A percentile compares a stretch with the other conserved stretches of the same genome.
phyloP scores from a whole-genome alignment of 2,797 vertebrate genomes.

The Thalassophryne amazonica region DNA sequence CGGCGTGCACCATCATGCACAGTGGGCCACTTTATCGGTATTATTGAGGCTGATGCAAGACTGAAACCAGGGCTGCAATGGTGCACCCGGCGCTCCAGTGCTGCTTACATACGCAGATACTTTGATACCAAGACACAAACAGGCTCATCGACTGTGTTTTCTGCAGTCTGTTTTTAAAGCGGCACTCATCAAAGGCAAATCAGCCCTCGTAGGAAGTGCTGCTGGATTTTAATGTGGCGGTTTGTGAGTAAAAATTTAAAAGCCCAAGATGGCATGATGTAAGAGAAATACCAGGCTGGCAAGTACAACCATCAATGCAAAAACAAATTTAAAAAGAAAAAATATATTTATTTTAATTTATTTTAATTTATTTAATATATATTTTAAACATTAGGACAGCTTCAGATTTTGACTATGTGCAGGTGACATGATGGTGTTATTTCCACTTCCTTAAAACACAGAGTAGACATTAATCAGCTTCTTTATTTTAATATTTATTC shows the following conservation, averaged over 20 bases:
- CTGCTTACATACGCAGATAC: conserved; percentile 23
- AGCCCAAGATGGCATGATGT: conserved; percentile 10
- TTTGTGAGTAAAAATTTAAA: not conserved
- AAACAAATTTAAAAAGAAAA: no score
- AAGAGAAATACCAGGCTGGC: not conserved
- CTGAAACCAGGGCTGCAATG: conserved; percentile 63
- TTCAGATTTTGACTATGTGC: no score
- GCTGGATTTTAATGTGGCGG: conserved; percentile 30
- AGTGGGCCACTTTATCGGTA: no score
- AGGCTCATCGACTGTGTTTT: conserved; percentile 9
- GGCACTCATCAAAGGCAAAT: conserved; percentile 32
- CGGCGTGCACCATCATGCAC: no score
- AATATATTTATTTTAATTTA: no score
- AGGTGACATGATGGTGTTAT: no score
- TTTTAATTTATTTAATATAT: no score
- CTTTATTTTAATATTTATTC: no score
- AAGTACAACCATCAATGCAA: not conserved
- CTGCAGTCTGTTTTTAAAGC: not conserved
- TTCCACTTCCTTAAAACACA: no score
- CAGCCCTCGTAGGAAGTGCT: conserved; percentile 9
- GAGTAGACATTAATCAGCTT: no score
- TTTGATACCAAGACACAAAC: conserved; percentile 40
- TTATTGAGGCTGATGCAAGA: conserved; percentile 60
- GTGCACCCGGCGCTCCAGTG: conserved; percentile 16
- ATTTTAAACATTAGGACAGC: no score